Evolutionary conservation across 2,113 vertebrate genomes (phyloP), one percentile per base, ranked within the genome.

Genomic region (Amazona vittata): DNA sequence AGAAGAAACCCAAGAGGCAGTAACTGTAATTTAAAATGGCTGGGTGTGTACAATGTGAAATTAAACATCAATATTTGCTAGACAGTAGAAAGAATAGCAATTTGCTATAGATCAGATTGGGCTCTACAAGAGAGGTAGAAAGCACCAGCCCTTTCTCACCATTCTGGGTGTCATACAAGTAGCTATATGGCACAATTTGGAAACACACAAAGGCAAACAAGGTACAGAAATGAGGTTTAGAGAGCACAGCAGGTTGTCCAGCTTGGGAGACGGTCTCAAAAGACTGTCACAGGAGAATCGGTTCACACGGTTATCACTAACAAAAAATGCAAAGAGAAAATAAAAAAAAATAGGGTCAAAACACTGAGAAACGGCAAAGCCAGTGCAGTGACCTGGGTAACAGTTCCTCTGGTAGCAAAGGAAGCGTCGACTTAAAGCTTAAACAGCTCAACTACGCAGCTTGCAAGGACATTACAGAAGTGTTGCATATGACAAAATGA

Each of bases 21-120:
- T 53, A 90, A 93, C 50, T 50, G 87, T 78, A 90, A 96, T 96
- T 94, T 89, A 46, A 92, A 96, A 84, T 73, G 65, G 75, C 77
- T 75, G 52, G 43, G 57, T 63, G 41, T 82, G 52, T 22, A 62
- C 93, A 77, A 93, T 87, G 74, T 4, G 2, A 95, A 95, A 96
- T 95, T 86, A 95, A 96, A 89, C 89, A 91, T 90, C 94, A 96
- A 86, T 94, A 95, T 94, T 96, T 95, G 83, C 86, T 73, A 96
- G 86, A 76, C 55, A 57, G 12, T 4, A 75, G 65, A 84, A 93
- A 86, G 82, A 92, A 92, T 2, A 81, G 76, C 79, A 84, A 83
- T 82, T 86, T 93, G 73, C 35, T 75, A 71, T 5, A 84, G 73
- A 93, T 89, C 64, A 89, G 69, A 94, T 16, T 52, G 62, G 60